Base-by-base conservation (phyloP, 2,888 invertebrate genomes). In the Abrostola tripartita region DNA sequence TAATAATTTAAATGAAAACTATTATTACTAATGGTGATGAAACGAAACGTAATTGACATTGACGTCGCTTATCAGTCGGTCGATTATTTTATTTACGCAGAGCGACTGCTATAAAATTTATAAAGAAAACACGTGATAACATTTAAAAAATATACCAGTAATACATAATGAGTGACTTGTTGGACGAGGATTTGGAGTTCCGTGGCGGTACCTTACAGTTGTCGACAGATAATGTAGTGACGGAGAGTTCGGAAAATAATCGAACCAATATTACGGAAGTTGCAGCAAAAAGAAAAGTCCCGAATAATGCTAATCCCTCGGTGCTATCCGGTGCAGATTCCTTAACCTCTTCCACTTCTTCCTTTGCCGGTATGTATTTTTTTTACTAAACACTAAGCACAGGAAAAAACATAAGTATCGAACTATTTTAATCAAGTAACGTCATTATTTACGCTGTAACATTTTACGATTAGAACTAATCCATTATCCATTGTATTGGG, bases 141-240 rank as follows among this genome's bases (percentile, higher is more conserved):
- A 24, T 61, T 12, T 60, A 65, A 64, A 60, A 52, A 38, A 61
- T 57, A 58, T 65, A 65, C 65, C 41, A 63, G 49, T 61, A 56
- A 60, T 54, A 67, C 65, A 83, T 35, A 53, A 94, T 95, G 95
- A 86, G 90, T 76, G 92, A 95, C 76, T 81, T 94, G 71, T 81
- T 95, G 58, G 96, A 96, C 51, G 95, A 96, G 40, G 96, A 95
- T 75, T 88, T 89, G 87, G 95, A 96, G 83, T 95, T 96, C 77
- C 93, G 94, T 56, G 95, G 95, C 42, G 95, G 95, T 51, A 95
- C 95, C 37, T 81, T 95, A 69, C 93, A 94, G 80, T 78, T 94
- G 55, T 91, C 93, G 12, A 81, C 90, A 1, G 93, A 94, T 35
- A 84, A 82, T 47, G 72, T 76, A 38, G 71, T 79, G 9, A 78